Evolutionary conservation across 64 coral and sea anemone species (phyloP), one percentile per base, ranked within the genome.

Genomic region (Cladopsammia gracilis): DNA sequence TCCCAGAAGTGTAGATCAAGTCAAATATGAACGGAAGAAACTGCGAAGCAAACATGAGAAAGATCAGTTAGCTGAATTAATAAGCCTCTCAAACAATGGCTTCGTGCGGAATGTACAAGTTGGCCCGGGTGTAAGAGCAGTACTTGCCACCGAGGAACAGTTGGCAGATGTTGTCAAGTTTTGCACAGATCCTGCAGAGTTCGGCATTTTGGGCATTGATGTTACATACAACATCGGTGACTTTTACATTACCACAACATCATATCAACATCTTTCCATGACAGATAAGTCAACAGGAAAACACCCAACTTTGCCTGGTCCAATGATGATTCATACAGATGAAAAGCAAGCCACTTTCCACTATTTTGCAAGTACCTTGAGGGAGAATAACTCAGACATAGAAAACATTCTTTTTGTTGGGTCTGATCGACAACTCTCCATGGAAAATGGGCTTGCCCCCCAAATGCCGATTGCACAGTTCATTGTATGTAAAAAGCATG

Each of bases 11-110:
- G 48, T 91, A 15, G 64, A 69, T 25, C 89, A 83, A 91, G 70
- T 91, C 79, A 91, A 91, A 60, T 79, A 91, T 72, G 89, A 91
- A 73, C 62, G 65, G 54, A 42, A 58, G 65, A 91, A 91, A 72
- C 71, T 86, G 13, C 18, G 19, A 77, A 86, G 64, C 44, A 60
- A 92, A 56, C 68, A 82, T 65, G 50, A 82, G n/a, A 83, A 83
- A 72, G 90, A 76, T 72, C 67, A 85, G 19, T 85, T 92, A 26
- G 72, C 90, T 50, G 78, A 70, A 45, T 72, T 86, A 72, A 70
- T 92, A 50, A 75, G 62, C 51, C 73, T 86, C 49, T 83, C 81
- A 65, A 92, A 64, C 71, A 73, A 64, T 92, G 73, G 76, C 15
- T 92, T 83, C 26, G 53, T 92, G 8, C 46, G 45, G 16, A 82